Evolutionary conservation across 2,888 invertebrate species (phyloP), one percentile per base, ranked within the genome.

Genomic region (Cantharis rufa): DNA sequence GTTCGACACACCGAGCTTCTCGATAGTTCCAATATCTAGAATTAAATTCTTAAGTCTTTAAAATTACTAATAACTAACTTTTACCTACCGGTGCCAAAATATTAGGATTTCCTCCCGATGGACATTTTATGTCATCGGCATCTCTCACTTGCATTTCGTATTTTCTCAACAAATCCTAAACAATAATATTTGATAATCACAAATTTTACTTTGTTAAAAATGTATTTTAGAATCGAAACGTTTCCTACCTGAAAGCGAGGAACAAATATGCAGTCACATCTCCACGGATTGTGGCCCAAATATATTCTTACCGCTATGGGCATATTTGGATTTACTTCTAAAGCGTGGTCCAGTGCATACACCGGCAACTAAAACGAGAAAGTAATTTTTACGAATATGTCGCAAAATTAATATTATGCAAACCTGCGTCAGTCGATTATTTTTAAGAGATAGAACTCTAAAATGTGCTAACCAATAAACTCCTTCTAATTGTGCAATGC

Each of bases 261-360:
- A 4, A 94, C 93, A 86, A 94, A 95, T 80, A 91, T 91, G 82
- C 96, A 96, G 83, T 95, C 94, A 84, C 96, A 96, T 24, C 92
- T 90, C 95, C 95, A 96, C 0, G 95, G 94, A 87, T 96, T 96
- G 79, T 91, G 89, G 0, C 95, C 94, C 0, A 96, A 89, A 83
- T 91, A 92, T 28, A 96, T 88, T 75, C 92, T 90, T 83, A 92
- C 92, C 62, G 93, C 93, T 81, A 93, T 92, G 63, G 91, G 90
- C 88, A 95, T 96, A 83, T 94, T 93, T 69, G 90, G 89, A 86
- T 95, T 96, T 70, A 91, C 91, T 82, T 93, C 91, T 24, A 96
- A 90, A 0, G 94, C 94, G 85, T 95, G 94, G 83, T 95, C 95
- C 79, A 96, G 88, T 0, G 94, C 95, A 86, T 95, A 95, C 0